phyloP scores from a whole-genome alignment of 2,797 vertebrate genomes.

The Mastacembelus armatus region DNA sequence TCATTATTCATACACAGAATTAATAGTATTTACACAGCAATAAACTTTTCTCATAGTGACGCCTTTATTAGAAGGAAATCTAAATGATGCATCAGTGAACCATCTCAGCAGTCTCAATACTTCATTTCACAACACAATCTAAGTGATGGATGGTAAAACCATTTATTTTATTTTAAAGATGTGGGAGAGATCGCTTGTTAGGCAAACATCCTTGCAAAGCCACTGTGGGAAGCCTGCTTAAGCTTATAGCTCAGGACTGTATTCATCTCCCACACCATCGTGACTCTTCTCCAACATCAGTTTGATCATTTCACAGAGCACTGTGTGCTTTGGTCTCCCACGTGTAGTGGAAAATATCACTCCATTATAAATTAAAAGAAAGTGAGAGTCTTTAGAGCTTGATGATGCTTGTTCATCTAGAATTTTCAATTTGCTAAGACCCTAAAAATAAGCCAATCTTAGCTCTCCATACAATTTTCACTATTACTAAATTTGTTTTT shows the following conservation, averaged over 20 bases:
- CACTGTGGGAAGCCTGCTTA: constrained; percentile 17
- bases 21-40: not conserved
- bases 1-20: not conserved
- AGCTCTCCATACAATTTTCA: no score
- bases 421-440: no score
- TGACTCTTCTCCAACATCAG: constrained; percentile 37
- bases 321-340: constrained; percentile 21
- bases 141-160: constrained; percentile 15
- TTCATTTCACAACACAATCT: constrained; percentile 24
- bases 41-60: not conserved
- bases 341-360: constrained; percentile 13
- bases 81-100: constrained; percentile 8
- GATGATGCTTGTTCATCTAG: not conserved
- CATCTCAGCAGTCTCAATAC: not conserved
- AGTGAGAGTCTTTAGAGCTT: constrained; percentile 7
- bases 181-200: constrained; percentile 50
- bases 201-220: constrained; percentile 46
- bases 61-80: constrained; percentile 6
- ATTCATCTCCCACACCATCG: constrained; percentile 48
- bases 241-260: constrained; percentile 14
- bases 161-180: constrained; percentile 37
- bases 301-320: constrained; percentile 20
- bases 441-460: no score
- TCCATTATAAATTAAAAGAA: constrained; percentile 26
- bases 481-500: no score